Conservation (phyloP, 2,888 invertebrate species). For the Ormyrus rosae region DNA sequence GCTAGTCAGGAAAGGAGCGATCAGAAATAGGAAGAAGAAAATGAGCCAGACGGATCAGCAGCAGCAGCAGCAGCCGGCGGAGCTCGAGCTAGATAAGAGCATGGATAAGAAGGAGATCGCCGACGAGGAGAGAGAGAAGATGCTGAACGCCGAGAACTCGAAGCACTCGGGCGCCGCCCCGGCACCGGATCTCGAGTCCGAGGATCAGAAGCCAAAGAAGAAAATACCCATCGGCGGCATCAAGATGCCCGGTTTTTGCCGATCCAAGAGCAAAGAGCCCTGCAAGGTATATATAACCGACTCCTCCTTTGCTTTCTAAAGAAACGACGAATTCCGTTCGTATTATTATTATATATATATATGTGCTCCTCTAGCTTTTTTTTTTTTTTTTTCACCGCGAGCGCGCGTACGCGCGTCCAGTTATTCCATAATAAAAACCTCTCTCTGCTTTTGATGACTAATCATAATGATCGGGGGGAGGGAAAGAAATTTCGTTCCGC, state of each 20-base stretch:
- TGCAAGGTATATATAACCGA: slow-evolving; percentile 81
- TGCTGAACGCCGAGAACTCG: slow-evolving; percentile 81
- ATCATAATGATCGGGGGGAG: slow-evolving; percentile 13
- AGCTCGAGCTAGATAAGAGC: slow-evolving; percentile 64
- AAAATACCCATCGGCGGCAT: slow-evolving; percentile 93
- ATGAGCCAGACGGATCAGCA: slow-evolving; percentile 63
- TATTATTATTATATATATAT: slow-evolving; percentile 3
- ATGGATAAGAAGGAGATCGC: slow-evolving; percentile 74
- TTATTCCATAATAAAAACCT: not conserved
- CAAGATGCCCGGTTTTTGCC: slow-evolving; percentile 91
- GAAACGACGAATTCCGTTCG: not conserved
- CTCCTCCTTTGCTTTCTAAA: not conserved
- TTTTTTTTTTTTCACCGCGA: not conserved
- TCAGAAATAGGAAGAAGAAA: slow-evolving; percentile 5
- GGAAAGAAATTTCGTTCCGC: not conserved
- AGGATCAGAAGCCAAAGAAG: slow-evolving; percentile 79
- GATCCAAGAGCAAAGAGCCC: slow-evolving; percentile 85
- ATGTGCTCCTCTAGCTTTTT: not conserved
- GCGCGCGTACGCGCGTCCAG: not conserved
- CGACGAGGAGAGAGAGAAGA: slow-evolving; percentile 79
- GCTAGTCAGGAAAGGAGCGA: not conserved
- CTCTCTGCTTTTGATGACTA: slow-evolving; percentile 2
- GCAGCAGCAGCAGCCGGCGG: slow-evolving; percentile 61
- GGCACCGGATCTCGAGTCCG: slow-evolving; percentile 73
- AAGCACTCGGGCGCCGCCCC: slow-evolving; percentile 75